Evolutionary conservation across 2,888 invertebrate species (phyloP), one percentile per base, ranked within the genome.

Genomic region (Pocota personata): DNA sequence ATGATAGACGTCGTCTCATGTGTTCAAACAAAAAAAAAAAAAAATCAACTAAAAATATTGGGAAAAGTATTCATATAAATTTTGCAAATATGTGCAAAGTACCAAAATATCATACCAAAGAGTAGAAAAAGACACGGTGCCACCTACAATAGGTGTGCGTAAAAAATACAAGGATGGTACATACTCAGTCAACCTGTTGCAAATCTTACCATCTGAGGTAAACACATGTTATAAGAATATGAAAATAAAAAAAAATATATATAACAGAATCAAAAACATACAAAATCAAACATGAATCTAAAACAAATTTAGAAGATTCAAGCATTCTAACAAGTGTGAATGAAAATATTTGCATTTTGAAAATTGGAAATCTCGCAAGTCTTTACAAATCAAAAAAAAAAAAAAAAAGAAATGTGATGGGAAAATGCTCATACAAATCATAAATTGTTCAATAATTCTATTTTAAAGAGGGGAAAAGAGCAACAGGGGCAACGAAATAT

Each of bases 401-500:
- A 48, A 19, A 71, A 71, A 16, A 24, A 30, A 52, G 64, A 55
- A 66, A 72, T 67, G 71, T 82, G 76, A 77, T 86, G 82, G 52
- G 62, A 71, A 77, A 76, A 77, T 82, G 71, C 71, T 76, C 76
- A 86, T 72, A 82, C 82, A 86, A 82, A 86, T 76, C 27, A 86
- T 62, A 79, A 21, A 21, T 69, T 64, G n/a, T 35, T 12, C 21
- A 57, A 50, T 72, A 78, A 48, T 19, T 67, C 71, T 86, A 76
- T 82, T n/a, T 60, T 66, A 60, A 80, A 69, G 16, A 46, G 62
- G 86, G 75, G 50, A 72, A 80, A 77, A 86, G 86, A 86, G 72
- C 86, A 86, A 86, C 82, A 77, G 82, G 86, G 86, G 76, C 86
- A 86, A 86, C 86, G 86, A 82, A 82, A 86, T 86, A 86, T 82